Percentiles rank a stretch among this genome's conserved stretches.
These are phyloP conservation scores for Apis cerana DNA, from an alignment of 1,140 invertebrate species.

Conservation along the genomic window DNA sequence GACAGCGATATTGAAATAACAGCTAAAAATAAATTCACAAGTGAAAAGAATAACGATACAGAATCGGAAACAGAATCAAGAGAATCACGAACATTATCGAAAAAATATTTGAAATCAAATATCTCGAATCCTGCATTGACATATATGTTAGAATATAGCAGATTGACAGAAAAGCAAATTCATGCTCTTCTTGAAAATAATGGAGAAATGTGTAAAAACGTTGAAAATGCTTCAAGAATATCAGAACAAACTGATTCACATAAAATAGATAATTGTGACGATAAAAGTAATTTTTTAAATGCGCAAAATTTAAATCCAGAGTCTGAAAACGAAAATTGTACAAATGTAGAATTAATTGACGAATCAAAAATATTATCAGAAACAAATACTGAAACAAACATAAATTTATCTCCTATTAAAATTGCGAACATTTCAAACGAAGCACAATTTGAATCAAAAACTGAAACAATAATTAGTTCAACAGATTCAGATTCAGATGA, in stretches of 20 bases:
- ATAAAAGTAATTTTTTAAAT: neutral
- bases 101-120: slow-evolving; percentile 65
- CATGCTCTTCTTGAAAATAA: slow-evolving; percentile 82
- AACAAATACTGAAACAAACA: neutral
- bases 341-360: neutral
- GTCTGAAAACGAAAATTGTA: slow-evolving; percentile 3
- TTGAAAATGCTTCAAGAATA: neutral
- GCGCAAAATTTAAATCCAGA: neutral
- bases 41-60: slow-evolving; percentile 69
- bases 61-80: slow-evolving; percentile 69
- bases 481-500: slow-evolving; percentile 77
- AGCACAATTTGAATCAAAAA: slow-evolving; percentile 22
- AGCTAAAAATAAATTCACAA: slow-evolving; percentile 45
- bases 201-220: slow-evolving; percentile 51
- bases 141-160: slow-evolving; percentile 89
- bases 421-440: slow-evolving; percentile 3
- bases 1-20: slow-evolving; percentile 63
- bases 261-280: neutral
- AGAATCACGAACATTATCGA: slow-evolving; percentile 54
- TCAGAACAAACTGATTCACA: neutral
- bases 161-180: slow-evolving; percentile 86
- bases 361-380: neutral
- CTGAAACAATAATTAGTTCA: neutral
- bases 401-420: slow-evolving; percentile 23
- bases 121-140: slow-evolving; percentile 80